phyloP scores from a whole-genome alignment of 2,888 invertebrate genomes.

The Therioaphis trifolii region DNA sequence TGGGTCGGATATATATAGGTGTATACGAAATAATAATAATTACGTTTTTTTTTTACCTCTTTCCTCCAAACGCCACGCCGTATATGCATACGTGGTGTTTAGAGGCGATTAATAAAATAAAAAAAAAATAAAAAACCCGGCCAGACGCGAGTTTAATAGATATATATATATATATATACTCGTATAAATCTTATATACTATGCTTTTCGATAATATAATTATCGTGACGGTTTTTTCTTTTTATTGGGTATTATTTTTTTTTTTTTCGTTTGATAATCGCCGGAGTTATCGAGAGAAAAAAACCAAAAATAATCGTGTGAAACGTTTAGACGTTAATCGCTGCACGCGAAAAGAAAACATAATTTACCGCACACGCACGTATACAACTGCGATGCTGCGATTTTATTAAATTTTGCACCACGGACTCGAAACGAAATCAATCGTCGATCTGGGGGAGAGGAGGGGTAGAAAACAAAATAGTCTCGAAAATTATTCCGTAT shows the following conservation, averaged over 20 bases:
- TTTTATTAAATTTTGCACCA: background rate
- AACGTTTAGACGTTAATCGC: background rate
- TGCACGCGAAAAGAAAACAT: background rate
- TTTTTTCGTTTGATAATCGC: background rate
- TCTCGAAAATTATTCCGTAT: background rate
- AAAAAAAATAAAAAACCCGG: background rate
- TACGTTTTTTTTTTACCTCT: background rate
- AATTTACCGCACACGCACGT: background rate
- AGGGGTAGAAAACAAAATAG: background rate
- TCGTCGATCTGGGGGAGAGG: background rate
- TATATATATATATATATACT: background rate
- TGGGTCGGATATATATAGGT: background rate
- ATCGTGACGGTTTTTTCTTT: background rate
- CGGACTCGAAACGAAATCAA: background rate
- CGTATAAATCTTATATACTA: constrained; percentile 10
- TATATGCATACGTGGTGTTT: background rate
- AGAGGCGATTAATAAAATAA: constrained; percentile 21
- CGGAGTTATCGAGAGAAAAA: too few relatives aligned
- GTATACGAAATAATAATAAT: constrained; percentile 17
- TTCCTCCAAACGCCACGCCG: background rate
- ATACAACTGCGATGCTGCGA: background rate
- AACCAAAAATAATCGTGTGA: too few relatives aligned
- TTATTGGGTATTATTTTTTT: background rate
- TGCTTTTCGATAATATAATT: constrained; percentile 12
- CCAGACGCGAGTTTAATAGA: background rate